A percentile compares a stretch with the other conserved stretches of the same genome.
phyloP scores from a whole-genome alignment of 2,888 invertebrate genomes.

The Orthosia gracilis region DNA sequence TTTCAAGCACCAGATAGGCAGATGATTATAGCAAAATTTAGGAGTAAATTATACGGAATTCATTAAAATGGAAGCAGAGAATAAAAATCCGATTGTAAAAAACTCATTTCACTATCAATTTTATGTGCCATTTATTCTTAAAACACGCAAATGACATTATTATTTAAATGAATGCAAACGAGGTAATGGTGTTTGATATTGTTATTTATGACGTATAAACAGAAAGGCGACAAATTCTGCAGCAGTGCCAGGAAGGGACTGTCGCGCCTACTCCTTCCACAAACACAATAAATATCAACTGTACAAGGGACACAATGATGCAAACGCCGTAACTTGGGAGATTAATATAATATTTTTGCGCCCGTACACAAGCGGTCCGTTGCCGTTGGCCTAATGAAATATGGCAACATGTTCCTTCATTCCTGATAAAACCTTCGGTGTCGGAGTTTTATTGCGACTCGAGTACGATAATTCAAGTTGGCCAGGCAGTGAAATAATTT shows the following conservation, averaged over 20 bases:
- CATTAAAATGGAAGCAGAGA: conserved; percentile 57
- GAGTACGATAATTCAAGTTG: conserved; percentile 86
- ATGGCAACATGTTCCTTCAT: conserved; percentile 87
- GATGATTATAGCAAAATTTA: conserved; percentile 53
- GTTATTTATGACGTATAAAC: conserved; percentile 67
- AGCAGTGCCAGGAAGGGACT: conserved; percentile 74
- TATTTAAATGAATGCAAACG: conserved; percentile 64
- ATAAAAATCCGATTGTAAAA: conserved; percentile 56
- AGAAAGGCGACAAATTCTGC: conserved; percentile 76
- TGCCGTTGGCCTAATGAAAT: conserved; percentile 87
- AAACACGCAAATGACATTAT: conserved; percentile 57
- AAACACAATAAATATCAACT: conserved; percentile 82
- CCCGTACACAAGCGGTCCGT: conserved; percentile 82
- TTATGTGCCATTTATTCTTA: conserved; percentile 59
- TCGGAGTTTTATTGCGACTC: conserved; percentile 87
- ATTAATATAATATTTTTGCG: conserved; percentile 89
- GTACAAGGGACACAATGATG: conserved; percentile 83
- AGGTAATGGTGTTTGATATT: conserved; percentile 63
- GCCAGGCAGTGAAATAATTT: conserved; percentile 86
- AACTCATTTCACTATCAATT: conserved; percentile 61
- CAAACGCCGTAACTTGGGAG: conserved; percentile 82
- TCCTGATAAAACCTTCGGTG: conserved; percentile 87
- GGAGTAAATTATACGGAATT: conserved; percentile 58
- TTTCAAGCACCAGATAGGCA: conserved; percentile 40
- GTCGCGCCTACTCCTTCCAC: conserved; percentile 78